Evolutionary conservation across 2,888 invertebrate species (phyloP), one percentile per base, ranked within the genome.

Genomic region (Nebria salina): DNA sequence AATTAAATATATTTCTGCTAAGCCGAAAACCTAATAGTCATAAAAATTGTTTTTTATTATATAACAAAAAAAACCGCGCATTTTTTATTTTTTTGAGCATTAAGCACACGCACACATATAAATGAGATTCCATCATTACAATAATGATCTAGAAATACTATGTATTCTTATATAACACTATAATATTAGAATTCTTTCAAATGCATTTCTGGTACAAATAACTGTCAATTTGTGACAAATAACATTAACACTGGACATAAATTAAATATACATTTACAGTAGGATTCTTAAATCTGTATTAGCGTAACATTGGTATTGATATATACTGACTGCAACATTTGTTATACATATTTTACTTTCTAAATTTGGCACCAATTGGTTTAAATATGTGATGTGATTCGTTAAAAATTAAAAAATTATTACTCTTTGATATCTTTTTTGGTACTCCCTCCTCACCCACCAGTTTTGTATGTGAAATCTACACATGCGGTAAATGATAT

Each of bases 181-280:
- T 54, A 78, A 72, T 77, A 72, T 72, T 65, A 77, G 54, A 72
- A 65, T 26, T 77, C 64, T 70, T 42, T 70, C 70, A 80, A 80
- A 80, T 80, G 80, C 80, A 80, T 75, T 70, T 75, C 80, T 80
- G 80, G 80, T 80, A 80, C 80, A 75, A 70, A 75, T 64, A 54
- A 34, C 13, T 54, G 54, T 54, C 54, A 54, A 54, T 54, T 54
- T 54, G 8, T 54, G 66, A 77, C 72, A 9, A 77, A 70, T 43
- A 70, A 70, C 64, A 77, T 77, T 65, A 73, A 77, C 72, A 78
- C 70, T 76, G 43, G 73, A 72, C 65, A 78, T 66, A 78, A 78
- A 78, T 78, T n/a, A 66, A 77, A 72, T 77, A 77, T 65, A 54
- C 54, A 54, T 54, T 54, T 54, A 34, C 34, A 54, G 54, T 54